Evolutionary conservation across 2,113 vertebrate species (phyloP).

Genomic region (Helogale parvula): DNA sequence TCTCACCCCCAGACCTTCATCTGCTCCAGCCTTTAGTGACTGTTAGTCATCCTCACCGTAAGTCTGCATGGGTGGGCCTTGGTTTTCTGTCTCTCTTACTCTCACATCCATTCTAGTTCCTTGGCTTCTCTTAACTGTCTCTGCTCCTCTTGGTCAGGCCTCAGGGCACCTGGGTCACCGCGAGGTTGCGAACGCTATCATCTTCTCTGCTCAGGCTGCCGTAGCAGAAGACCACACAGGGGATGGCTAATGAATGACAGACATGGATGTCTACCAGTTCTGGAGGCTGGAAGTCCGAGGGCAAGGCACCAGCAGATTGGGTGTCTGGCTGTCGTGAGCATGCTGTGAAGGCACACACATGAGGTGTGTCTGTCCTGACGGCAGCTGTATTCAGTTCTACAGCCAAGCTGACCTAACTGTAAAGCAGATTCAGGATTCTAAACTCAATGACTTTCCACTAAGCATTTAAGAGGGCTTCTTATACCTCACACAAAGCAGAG

Average conservation of each 20-base stretch:
- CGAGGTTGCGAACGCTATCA: accelerated
- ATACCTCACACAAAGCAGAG: too few species aligned
- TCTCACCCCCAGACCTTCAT: not conserved
- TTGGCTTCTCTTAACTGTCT: not conserved
- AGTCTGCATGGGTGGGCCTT: not conserved
- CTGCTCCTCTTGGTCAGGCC: not conserved
- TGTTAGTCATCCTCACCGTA: not conserved
- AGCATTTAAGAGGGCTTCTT: too few species aligned
- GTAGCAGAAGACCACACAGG: accelerated
- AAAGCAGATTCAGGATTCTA: not conserved
- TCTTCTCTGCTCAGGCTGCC: not conserved
- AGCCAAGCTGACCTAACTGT: too few species aligned
- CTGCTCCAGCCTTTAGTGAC: not conserved
- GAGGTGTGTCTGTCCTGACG: not conserved
- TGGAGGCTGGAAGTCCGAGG: not conserved
- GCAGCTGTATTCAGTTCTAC: not conserved
- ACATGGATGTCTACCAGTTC: not conserved
- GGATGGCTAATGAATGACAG: not conserved
- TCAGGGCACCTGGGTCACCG: not conserved
- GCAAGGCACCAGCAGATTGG: not conserved
- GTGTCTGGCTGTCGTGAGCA: not conserved
- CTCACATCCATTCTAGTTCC: not conserved
- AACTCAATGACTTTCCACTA: too few species aligned
- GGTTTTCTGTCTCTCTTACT: not conserved
- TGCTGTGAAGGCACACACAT: not conserved